phyloP scores from a whole-genome alignment of 2,113 vertebrate genomes.

The Sisor rabdophorus region DNA sequence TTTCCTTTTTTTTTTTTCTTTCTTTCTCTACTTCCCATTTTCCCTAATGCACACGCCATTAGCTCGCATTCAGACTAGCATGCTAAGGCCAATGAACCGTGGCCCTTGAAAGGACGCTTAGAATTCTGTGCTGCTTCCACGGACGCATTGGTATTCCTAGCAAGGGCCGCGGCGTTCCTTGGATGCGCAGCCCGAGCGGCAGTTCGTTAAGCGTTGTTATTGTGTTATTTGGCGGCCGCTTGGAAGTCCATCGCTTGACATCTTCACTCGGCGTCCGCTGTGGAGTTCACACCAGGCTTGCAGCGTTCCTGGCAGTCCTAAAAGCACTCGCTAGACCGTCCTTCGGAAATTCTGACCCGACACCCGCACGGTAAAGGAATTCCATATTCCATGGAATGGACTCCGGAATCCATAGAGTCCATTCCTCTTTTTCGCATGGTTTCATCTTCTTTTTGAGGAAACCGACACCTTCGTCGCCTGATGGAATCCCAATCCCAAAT shows the following conservation, averaged over 20 bases:
- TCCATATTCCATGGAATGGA: no score
- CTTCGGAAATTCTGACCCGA: not conserved
- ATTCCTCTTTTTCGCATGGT: not conserved
- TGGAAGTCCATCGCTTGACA: not conserved
- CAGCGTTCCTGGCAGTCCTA: no score
- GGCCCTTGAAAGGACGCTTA: conserved; percentile 11
- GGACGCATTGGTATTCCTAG: conserved; percentile 17
- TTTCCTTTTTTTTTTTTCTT: conserved; percentile 18
- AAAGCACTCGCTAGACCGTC: not conserved
- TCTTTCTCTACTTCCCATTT: conserved; percentile 23
- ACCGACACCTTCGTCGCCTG: no score
- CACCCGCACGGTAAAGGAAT: no score
- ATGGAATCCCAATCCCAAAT: no score
- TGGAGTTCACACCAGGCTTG: not conserved
- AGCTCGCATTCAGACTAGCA: conserved; percentile 31
- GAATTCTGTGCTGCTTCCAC: not conserved
- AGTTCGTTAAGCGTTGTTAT: not conserved
- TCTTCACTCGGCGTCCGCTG: not conserved
- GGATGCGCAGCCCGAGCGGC: conserved; percentile 2
- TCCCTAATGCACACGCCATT: conserved; percentile 42
- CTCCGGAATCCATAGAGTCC: not conserved
- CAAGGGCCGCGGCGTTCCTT: conserved; percentile 16
- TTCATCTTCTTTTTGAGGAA: no score
- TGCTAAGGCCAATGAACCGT: conserved; percentile 12
- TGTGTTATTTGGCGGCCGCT: not conserved